Conservation (phyloP, 2,797 vertebrate genomes). For the Phrynocephalus guinanensis region DNA sequence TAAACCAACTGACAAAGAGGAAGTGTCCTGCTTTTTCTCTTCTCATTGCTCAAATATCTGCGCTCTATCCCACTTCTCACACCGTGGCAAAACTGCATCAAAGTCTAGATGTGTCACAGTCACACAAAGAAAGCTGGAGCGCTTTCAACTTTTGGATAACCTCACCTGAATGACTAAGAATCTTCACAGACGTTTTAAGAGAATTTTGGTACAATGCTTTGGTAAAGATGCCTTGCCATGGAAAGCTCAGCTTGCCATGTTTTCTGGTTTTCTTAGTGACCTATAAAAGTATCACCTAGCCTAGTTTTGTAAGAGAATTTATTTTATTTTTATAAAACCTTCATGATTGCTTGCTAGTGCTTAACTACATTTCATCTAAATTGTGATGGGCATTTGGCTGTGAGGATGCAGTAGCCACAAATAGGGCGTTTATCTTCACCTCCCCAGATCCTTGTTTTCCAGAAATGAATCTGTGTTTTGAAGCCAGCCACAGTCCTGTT, state of each 20-base stretch:
- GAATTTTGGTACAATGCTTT: no score
- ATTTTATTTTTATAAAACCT: neutral
- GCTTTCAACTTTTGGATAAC: no score
- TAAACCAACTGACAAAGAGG: neutral
- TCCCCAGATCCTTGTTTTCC: slow-evolving; percentile 37
- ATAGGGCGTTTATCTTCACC: slow-evolving; percentile 27
- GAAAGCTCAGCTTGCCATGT: no score
- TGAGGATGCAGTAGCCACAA: no score
- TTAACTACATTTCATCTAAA: no score
- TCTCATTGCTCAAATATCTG: neutral
- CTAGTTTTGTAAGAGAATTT: no score
- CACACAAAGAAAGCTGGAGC: neutral
- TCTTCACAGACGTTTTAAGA: no score
- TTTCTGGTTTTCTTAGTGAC: neutral
- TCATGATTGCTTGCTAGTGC: no score
- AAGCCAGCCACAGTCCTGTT: neutral
- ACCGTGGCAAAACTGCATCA: neutral
- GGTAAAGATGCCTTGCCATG: no score
- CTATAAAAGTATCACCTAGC: neutral
- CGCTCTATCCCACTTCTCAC: neutral
- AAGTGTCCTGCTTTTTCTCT: neutral
- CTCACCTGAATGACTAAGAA: no score
- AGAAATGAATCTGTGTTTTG: neutral
- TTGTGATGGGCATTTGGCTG: neutral
- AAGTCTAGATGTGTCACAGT: neutral